Evolutionary conservation across 2,888 invertebrate species (phyloP).

Genomic region (Sphinx pinastri): DNA sequence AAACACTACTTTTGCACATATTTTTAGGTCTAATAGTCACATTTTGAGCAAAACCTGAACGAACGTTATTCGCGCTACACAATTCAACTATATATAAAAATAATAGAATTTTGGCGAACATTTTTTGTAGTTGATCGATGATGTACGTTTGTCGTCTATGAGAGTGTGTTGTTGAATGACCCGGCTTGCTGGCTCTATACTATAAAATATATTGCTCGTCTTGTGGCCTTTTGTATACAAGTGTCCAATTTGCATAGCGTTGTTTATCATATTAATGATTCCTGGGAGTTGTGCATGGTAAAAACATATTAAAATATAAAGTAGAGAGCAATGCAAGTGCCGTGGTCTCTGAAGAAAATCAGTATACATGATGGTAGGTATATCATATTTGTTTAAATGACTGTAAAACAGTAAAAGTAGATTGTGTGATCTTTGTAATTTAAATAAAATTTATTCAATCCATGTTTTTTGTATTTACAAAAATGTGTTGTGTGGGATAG

Average conservation of each 20-base stretch:
- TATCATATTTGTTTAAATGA: too few species aligned
- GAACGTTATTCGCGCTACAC: not conserved
- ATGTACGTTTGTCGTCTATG: slow-evolving; percentile 7
- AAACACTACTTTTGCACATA: slow-evolving; percentile 40
- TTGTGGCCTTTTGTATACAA: not conserved
- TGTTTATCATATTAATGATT: not conserved
- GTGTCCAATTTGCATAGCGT: not conserved
- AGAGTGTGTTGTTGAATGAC: not conserved
- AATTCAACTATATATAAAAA: not conserved
- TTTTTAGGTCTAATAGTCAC: slow-evolving; percentile 29
- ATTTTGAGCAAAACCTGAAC: not conserved
- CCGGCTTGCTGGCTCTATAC: not conserved
- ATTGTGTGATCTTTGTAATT: too few species aligned
- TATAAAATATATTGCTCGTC: not conserved
- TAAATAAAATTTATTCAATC: too few species aligned
- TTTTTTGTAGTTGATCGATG: not conserved
- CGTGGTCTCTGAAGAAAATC: not conserved
- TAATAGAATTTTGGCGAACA: not conserved
- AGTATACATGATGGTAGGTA: too few species aligned
- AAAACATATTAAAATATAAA: not conserved
- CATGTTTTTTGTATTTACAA: too few species aligned
- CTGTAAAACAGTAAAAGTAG: too few species aligned
- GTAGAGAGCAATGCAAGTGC: not conserved
- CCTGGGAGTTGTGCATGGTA: not conserved
- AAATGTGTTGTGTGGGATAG: too few species aligned